Evolutionary conservation across 2,113 vertebrate species (phyloP).

Genomic region (Apus apus): DNA sequence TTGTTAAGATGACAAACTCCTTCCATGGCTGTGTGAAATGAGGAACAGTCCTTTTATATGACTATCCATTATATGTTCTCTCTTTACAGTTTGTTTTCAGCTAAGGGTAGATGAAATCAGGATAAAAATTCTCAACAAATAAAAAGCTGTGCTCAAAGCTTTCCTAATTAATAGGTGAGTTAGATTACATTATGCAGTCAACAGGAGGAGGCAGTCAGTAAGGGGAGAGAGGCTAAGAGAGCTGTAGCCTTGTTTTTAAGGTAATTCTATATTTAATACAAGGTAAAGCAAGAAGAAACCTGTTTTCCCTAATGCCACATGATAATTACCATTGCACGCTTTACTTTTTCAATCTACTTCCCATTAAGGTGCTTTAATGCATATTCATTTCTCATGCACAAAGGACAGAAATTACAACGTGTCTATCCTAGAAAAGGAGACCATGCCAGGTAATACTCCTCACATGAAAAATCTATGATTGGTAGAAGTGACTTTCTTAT

Average conservation of each 20-base stretch:
- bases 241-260: background rate
- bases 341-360: background rate
- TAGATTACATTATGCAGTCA: background rate
- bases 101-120: background rate
- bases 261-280: background rate
- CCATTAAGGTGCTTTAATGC: background rate
- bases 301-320: background rate
- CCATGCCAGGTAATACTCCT: background rate
- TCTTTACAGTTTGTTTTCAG: background rate
- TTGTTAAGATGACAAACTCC: background rate
- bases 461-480: background rate
- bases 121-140: background rate
- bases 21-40: background rate
- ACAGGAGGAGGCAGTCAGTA: background rate
- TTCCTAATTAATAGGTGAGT: background rate
- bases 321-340: background rate
- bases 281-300: constrained; percentile 22
- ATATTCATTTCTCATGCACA: background rate
- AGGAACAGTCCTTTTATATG: background rate
- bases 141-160: background rate
- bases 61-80: background rate
- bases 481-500: background rate
- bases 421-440: background rate
- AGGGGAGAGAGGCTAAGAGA: background rate
- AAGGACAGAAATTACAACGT: background rate